Percentiles rank a stretch among this genome's conserved stretches.
Evolutionary conservation across 2,888 invertebrate species (phyloP).

Genomic region (Hirudinaria manillensis): DNA sequence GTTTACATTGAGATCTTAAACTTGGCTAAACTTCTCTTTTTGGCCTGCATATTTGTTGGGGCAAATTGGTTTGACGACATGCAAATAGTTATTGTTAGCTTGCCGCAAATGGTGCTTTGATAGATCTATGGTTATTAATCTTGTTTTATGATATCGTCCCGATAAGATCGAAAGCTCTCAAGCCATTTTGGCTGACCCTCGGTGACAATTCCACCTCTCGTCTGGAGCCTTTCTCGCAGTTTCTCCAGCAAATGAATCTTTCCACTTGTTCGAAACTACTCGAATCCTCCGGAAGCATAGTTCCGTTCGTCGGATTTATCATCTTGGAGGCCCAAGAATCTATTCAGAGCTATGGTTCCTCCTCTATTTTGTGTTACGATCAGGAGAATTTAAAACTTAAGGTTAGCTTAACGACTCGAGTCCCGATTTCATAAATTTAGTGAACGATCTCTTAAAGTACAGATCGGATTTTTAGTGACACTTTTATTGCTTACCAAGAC

Average conservation of each 20-base stretch:
- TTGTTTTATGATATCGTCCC: not conserved
- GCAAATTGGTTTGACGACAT: no score
- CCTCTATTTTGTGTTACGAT: not conserved
- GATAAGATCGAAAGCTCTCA: conserved; percentile 76
- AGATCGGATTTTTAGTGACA: no score
- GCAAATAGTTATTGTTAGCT: not conserved
- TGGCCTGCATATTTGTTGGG: not conserved
- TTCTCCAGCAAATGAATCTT: conserved; percentile 2
- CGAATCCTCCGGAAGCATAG: not conserved
- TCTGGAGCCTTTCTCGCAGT: conserved; percentile 56
- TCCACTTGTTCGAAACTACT: not conserved
- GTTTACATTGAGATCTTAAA: not conserved
- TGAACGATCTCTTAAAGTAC: no score
- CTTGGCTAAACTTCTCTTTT: not conserved
- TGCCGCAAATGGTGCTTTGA: not conserved
- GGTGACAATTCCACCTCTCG: conserved; percentile 63
- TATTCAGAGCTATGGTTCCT: not conserved
- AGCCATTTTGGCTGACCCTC: conserved; percentile 82
- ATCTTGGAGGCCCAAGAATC: conserved; percentile 10
- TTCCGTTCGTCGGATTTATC: conserved; percentile 1
- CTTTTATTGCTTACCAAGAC: no score
- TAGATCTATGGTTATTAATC: not conserved
- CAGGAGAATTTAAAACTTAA: not conserved
- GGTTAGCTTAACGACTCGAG: not conserved
- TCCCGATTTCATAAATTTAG: no score